phyloP scores from a whole-genome alignment of 2,113 vertebrate genomes.

The Chionodraco myersi region DNA sequence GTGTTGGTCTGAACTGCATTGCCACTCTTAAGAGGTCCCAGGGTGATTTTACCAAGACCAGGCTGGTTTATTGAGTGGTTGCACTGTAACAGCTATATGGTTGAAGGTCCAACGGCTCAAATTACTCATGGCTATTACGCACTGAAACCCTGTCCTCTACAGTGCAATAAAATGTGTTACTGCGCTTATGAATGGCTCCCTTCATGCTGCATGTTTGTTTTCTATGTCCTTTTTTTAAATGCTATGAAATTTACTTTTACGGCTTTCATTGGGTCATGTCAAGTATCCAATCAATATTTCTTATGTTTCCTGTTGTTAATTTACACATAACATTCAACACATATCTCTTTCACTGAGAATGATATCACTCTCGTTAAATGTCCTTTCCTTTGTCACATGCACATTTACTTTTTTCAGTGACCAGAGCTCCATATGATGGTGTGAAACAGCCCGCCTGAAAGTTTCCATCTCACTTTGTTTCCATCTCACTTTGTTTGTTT shows the following conservation, averaged over 20 bases:
- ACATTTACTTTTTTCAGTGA: conserved; percentile 2
- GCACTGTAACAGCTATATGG: conserved; percentile 58
- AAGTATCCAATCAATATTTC: conserved; percentile 22
- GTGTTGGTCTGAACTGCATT: conserved; percentile 54
- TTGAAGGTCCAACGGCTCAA: conserved; percentile 64
- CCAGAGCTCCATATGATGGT: conserved; percentile 6
- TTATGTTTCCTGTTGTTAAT: conserved; percentile 11
- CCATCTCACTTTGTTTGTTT: conserved; percentile 33
- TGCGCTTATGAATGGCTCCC: conserved; percentile 51
- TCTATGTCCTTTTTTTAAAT: conserved; percentile 21
- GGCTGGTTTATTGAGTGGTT: conserved; percentile 66
- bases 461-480: conserved; percentile 38
- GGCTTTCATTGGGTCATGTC: conserved; percentile 20
- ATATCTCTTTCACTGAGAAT: conserved; percentile 9
- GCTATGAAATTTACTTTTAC: conserved; percentile 9
- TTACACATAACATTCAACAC: conserved; percentile 7
- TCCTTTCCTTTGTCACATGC: conserved; percentile 7
- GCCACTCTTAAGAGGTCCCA: conserved; percentile 65
- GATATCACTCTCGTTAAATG: conserved; percentile 18
- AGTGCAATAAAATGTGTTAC: conserved; percentile 63
- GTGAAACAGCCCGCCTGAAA: conserved; percentile 14
- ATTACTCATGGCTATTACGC: conserved; percentile 65
- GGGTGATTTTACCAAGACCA: conserved; percentile 55
- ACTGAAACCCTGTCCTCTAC: conserved; percentile 54
- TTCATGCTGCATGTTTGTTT: conserved; percentile 55